A percentile compares a stretch with the other conserved stretches of the same genome.
phyloP scores from a whole-genome alignment of 2,113 vertebrate genomes.

The Pelodiscus sinensis region DNA sequence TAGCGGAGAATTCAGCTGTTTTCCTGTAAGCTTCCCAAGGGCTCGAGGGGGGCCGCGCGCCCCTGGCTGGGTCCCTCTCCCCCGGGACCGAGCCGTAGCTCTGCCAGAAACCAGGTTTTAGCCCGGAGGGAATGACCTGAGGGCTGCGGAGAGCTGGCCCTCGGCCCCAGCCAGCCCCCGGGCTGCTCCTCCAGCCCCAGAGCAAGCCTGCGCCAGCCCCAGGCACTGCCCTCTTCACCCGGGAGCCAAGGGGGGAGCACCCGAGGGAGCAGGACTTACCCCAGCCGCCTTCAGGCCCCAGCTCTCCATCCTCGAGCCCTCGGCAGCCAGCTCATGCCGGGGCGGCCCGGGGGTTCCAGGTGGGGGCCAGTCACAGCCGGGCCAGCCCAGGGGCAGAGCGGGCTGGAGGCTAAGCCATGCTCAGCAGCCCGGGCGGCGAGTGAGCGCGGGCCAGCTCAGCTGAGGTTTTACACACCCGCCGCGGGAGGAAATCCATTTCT shows the following conservation, averaged over 20 bases:
- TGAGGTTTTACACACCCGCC: constrained; percentile 6
- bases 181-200: accelerated
- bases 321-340: constrained; percentile 3
- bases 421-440: neutral
- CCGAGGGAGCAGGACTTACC: constrained; percentile 31
- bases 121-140: accelerated
- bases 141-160: neutral
- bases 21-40: neutral
- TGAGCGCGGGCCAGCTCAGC: constrained; percentile 16
- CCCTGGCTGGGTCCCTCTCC: neutral
- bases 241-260: neutral
- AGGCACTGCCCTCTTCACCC: neutral
- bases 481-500: constrained; percentile 67
- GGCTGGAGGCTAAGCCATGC: neutral
- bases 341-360: neutral
- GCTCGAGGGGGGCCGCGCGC: neutral
- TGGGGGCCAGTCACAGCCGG: neutral
- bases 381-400: neutral
- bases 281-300: constrained; percentile 3
- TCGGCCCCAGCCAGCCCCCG: neutral
- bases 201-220: neutral
- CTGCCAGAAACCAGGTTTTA: neutral
- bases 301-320: constrained; percentile 49
- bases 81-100: neutral
- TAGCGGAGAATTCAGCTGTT: too few relatives aligned